A percentile compares a stretch with the other conserved stretches of the same genome.
Evolutionary conservation across 2,888 invertebrate genomes (phyloP).

Genomic region (Tanypteryx hageni): DNA sequence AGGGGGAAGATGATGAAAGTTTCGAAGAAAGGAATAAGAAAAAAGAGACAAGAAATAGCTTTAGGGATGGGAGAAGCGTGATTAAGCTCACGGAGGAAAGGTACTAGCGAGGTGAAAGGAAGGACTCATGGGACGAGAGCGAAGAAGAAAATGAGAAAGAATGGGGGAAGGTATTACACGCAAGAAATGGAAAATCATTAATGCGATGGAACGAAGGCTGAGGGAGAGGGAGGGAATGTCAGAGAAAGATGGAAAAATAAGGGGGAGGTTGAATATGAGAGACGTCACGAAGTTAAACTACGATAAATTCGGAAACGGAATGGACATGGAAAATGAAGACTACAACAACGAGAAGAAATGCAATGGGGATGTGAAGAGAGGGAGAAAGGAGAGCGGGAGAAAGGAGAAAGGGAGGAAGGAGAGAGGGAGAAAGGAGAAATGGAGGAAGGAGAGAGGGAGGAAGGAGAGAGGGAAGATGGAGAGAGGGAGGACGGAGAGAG

Average conservation of each 20-base stretch:
- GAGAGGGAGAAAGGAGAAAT: not conserved
- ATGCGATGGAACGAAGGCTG: not conserved
- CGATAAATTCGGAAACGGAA: no score
- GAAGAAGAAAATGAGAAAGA: not conserved
- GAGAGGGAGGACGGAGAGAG: not conserved
- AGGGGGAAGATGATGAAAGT: no score
- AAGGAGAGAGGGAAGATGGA: not conserved
- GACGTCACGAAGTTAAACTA: no score
- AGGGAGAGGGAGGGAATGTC: not conserved
- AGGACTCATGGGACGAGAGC: no score
- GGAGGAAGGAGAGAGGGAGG: not conserved
- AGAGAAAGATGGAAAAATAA: not conserved
- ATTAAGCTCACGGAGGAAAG: no score
- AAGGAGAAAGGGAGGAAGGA: not conserved
- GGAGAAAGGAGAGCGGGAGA: not conserved
- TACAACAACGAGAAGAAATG: no score
- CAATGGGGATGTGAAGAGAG: not conserved
- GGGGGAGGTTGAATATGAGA: not conserved
- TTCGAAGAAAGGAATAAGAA: no score
- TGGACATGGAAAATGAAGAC: no score
- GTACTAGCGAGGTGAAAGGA: no score
- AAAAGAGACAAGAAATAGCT: no score
- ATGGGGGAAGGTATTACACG: not conserved
- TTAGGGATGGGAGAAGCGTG: no score
- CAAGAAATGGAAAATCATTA: not conserved